Evolutionary conservation across 2,113 vertebrate genomes (phyloP).

Genomic region (Anguilla rostrata): DNA sequence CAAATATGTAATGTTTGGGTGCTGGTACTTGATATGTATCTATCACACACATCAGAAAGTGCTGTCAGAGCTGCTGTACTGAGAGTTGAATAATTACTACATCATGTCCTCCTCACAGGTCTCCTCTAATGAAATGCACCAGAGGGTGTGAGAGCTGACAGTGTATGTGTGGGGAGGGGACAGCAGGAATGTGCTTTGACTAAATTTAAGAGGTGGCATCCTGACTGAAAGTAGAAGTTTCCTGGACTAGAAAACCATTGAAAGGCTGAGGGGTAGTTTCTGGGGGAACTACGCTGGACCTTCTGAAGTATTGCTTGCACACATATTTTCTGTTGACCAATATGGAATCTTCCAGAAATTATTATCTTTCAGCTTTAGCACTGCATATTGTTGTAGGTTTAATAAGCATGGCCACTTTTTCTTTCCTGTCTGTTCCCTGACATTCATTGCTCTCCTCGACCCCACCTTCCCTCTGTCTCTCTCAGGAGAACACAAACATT

Average conservation of each 20-base stretch:
- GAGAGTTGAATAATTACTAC: neutral
- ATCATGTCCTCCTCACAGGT: slow-evolving; percentile 20
- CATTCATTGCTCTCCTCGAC: neutral
- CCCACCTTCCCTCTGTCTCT: neutral
- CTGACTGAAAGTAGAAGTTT: neutral
- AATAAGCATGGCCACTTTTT: neutral
- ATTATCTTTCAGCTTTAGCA: neutral
- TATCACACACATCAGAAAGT: neutral
- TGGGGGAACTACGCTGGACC: too few relatives aligned
- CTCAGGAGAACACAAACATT: slow-evolving; percentile 67
- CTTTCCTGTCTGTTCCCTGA: slow-evolving; percentile 1
- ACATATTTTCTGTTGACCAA: too few relatives aligned
- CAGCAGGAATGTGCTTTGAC: neutral
- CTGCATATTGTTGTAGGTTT: neutral
- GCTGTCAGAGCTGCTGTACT: neutral
- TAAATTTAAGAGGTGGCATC: neutral
- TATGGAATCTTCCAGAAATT: too few relatives aligned
- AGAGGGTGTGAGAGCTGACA: neutral
- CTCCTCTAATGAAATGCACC: slow-evolving; percentile 31
- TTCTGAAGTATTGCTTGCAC: neutral
- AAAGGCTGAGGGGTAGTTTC: neutral
- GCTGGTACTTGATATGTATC: neutral
- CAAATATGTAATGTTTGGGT: neutral
- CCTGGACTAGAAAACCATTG: neutral
- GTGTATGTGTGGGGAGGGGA: neutral